These are phyloP conservation scores for Parotocinclus haroldoi DNA, from an alignment of 2,797 vertebrate genomes.

Conservation along the genomic window DNA sequence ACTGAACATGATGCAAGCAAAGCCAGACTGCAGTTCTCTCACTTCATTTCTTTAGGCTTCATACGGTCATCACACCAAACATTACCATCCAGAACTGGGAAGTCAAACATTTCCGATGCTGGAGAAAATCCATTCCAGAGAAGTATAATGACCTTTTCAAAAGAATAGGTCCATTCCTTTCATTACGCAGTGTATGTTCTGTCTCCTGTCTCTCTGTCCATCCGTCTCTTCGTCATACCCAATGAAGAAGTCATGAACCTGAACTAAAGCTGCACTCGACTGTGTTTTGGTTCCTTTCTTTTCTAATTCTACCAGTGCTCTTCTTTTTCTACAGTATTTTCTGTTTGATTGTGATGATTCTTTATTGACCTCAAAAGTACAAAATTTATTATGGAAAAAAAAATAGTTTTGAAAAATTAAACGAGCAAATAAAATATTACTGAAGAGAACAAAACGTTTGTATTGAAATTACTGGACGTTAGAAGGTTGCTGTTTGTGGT, in stretches of 20 bases:
- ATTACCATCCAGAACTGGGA: slow-evolving; percentile 59
- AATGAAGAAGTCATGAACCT: slow-evolving; percentile 39
- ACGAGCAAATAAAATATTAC: slow-evolving; percentile 62
- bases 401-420: slow-evolving; percentile 56
- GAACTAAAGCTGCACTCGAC: slow-evolving; percentile 66
- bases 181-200: slow-evolving; percentile 61
- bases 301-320: slow-evolving; percentile 55
- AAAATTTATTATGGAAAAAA: slow-evolving; percentile 52
- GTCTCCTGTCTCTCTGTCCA: slow-evolving; percentile 66
- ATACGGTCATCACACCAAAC: slow-evolving; percentile 80
- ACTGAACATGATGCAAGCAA: slow-evolving; percentile 86
- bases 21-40: slow-evolving; percentile 70
- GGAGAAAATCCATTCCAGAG: slow-evolving; percentile 53
- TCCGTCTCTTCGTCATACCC: background rate
- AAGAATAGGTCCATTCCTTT: slow-evolving; percentile 33
- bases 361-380: slow-evolving; percentile 61
- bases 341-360: slow-evolving; percentile 61
- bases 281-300: slow-evolving; percentile 59
- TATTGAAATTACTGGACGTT: background rate
- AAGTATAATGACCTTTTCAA: background rate
- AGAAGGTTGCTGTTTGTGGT: too few species aligned
- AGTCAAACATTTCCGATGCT: background rate
- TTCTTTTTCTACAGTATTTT: slow-evolving; percentile 59
- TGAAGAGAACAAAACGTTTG: slow-evolving; percentile 34
- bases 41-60: slow-evolving; percentile 70